Evolutionary conservation across 2,797 vertebrate species (phyloP).

Genomic region (Coreius guichenoti): DNA sequence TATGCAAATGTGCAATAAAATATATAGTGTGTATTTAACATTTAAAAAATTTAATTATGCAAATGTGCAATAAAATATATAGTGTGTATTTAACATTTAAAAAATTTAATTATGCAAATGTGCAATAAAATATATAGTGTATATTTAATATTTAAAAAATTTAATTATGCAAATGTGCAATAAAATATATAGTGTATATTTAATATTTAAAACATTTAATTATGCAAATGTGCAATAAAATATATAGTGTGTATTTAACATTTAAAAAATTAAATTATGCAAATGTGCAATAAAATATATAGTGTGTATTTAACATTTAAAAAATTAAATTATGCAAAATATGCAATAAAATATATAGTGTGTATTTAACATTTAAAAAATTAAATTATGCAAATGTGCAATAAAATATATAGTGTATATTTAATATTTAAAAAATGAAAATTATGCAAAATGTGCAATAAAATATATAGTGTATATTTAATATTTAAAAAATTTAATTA

Average conservation of each 20-base stretch:
- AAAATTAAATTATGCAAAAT: too few species aligned
- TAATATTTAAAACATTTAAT: background rate
- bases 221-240: too few species aligned
- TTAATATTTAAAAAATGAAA: background rate
- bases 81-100: background rate
- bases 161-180: background rate
- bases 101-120: too few species aligned
- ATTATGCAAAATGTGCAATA: background rate
- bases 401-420: background rate
- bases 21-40: background rate
- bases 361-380: background rate
- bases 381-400: background rate
- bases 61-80: background rate
- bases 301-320: background rate
- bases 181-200: constrained; percentile 6
- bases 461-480: background rate
- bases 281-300: background rate
- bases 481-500: background rate
- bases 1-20: background rate
- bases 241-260: too few species aligned
- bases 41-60: background rate
- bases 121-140: too few species aligned
- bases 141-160: too few species aligned
- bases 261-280: too few species aligned
- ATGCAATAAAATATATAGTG: background rate